Evolutionary conservation across 2,797 vertebrate species (phyloP).

Genomic region (Sebastes matsubarae): DNA sequence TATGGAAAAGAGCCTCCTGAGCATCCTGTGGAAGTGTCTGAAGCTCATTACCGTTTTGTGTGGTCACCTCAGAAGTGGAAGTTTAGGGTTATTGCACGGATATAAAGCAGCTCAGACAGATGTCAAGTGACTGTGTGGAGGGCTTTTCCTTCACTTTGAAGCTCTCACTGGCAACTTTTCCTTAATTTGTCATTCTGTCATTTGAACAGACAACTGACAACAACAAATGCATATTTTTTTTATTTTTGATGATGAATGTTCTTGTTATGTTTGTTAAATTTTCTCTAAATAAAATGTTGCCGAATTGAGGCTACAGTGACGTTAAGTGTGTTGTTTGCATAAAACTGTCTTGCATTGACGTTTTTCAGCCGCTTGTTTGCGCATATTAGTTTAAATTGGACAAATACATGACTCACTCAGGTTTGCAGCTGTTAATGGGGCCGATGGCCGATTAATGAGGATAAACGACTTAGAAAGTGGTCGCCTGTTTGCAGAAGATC

Average conservation of each 20-base stretch:
- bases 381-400: background rate
- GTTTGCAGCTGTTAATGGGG: background rate
- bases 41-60: conserved; percentile 41
- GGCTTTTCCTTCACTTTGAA: conserved; percentile 51
- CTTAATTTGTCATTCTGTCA: conserved; percentile 33
- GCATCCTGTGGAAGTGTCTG: conserved; percentile 47
- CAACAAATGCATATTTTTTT: conserved; percentile 11
- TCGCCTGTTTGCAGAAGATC: background rate
- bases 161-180: conserved; percentile 11
- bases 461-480: background rate
- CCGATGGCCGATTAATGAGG: background rate
- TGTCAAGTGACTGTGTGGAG: conserved; percentile 25
- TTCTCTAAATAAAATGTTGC: conserved; percentile 53
- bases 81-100: conserved; percentile 67
- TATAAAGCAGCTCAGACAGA: conserved; percentile 55
- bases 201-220: conserved; percentile 23
- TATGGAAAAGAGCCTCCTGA: conserved; percentile 32
- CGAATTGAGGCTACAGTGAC: background rate
- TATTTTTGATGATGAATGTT: background rate
- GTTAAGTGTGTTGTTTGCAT: background rate
- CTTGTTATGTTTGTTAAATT: conserved; percentile 8
- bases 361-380: background rate
- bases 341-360: background rate
- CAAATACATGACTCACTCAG: background rate
- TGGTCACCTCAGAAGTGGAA: conserved; percentile 47